Base-by-base conservation (phyloP, 2,888 invertebrate species). In the Julus scandinavius region DNA sequence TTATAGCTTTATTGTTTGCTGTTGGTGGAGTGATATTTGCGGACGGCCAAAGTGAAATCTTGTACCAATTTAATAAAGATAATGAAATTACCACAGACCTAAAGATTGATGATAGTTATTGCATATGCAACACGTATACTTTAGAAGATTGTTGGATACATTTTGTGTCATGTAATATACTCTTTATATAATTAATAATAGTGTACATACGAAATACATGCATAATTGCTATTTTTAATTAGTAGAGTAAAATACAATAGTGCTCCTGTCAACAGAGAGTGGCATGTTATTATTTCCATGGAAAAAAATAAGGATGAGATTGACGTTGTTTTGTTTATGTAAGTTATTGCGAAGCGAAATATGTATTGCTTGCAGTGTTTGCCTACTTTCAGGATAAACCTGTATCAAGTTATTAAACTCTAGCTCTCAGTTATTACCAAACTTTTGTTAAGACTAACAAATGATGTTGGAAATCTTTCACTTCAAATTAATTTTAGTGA, bases 341-440 rank as follows among this genome's bases (percentile, higher is more conserved):
- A 29, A 72, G 20, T 72, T 72, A 72, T 72, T 72, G 29, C 72
- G 7, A 72, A 72, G 72, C 11, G 72, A 29, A 29, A 29, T 72
- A 11, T 11, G 20, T 72, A 72, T 72, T 72, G 72, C 72, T 72
- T 72, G 20, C 72, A 72, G 72, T 72, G 72, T 72, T 72, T 72
- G 72, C 72, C 72, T 29, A 72, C 72, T 72, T 72, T 72, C 72
- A 72, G 72, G 72, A 29, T 72, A 29, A 20, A 20, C 11, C 20
- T 2, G 29, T 29, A 11, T 72, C 72, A 9, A 15, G 17, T 29
- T 72, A 72, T 72, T 58, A 29, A 72, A 29, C 72, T 20, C 72
- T 2, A 72, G 11, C 72, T 54, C 20, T 72, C 20, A 20, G 11
- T 29, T 72, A 20, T 11, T 72, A 72, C 20, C 20, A 20, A 20